These are phyloP conservation scores for Ariopsis seemanni DNA, from an alignment of 2,113 vertebrate species.

Conservation along the genomic window DNA sequence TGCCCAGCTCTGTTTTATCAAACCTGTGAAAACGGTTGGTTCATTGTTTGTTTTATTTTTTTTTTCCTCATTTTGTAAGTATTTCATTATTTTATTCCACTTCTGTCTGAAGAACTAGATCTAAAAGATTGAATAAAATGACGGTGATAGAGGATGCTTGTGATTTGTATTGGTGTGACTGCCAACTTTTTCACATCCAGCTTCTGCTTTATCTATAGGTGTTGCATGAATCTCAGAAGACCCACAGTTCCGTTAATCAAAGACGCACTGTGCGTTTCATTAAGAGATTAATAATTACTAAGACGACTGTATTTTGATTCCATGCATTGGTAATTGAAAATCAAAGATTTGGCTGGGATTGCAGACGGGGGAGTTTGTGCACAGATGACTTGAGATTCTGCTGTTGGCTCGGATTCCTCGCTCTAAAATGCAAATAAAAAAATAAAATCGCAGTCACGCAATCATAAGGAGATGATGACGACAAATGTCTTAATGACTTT, in stretches of 20 bases:
- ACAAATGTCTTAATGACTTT: not conserved
- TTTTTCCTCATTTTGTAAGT: constrained; percentile 71
- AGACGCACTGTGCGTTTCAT: not conserved
- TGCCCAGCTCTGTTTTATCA: constrained; percentile 65
- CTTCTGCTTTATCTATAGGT: not conserved
- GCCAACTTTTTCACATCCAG: not conserved
- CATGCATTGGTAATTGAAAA: not conserved
- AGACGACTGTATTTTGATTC: not conserved
- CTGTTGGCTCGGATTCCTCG: not conserved
- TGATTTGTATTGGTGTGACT: not conserved
- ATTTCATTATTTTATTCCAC: constrained; percentile 72
- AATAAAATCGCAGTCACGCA: not conserved
- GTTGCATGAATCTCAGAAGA: not conserved
- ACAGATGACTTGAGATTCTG: not conserved
- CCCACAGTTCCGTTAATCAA: not conserved
- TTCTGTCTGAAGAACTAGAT: constrained; percentile 69
- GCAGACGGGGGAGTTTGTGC: not conserved
- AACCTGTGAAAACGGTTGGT: constrained; percentile 72
- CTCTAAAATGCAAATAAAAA: not conserved
- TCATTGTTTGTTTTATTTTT: constrained; percentile 60
- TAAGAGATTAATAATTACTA: not conserved
- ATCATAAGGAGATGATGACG: not conserved
- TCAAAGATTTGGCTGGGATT: not conserved
- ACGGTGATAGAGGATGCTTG: constrained; percentile 69
- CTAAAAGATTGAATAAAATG: constrained; percentile 76